phyloP scores from a whole-genome alignment of 2,113 vertebrate species.

The Muntiacus reevesi region DNA sequence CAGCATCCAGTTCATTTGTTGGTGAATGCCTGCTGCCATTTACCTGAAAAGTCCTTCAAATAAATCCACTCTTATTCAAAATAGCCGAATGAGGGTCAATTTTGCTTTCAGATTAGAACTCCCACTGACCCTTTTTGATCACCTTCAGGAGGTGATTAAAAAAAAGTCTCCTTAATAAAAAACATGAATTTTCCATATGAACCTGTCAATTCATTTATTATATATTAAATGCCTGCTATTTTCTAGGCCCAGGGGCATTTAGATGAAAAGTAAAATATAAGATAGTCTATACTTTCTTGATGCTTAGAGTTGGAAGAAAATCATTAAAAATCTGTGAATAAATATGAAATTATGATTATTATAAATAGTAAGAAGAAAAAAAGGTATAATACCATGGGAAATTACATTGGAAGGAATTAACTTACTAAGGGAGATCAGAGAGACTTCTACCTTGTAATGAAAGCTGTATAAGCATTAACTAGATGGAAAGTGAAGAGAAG shows the following conservation, averaged over 20 bases:
- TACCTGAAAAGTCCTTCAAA: neutral
- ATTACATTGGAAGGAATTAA: neutral
- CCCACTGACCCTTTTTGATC: neutral
- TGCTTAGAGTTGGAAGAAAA: neutral
- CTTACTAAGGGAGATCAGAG: neutral
- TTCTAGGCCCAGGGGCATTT: neutral
- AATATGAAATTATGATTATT: neutral
- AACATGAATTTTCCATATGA: neutral
- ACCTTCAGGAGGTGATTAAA: neutral
- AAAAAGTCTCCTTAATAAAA: neutral
- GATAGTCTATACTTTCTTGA: neutral
- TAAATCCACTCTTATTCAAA: neutral
- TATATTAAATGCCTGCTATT: neutral
- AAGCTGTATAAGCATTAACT: neutral
- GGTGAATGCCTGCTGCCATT: neutral
- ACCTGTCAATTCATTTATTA: neutral
- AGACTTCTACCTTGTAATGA: neutral
- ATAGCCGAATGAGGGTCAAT: neutral
- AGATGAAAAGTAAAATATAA: conserved; percentile 23
- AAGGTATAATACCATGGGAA: neutral
- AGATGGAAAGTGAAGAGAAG: neutral
- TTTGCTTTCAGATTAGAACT: neutral
- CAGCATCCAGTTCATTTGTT: neutral
- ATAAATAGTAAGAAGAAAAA: neutral
- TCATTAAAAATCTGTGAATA: neutral